A percentile compares a stretch with the other conserved stretches of the same genome.
phyloP scores from a whole-genome alignment of 2,888 invertebrate species.

The Lithophane socia region DNA sequence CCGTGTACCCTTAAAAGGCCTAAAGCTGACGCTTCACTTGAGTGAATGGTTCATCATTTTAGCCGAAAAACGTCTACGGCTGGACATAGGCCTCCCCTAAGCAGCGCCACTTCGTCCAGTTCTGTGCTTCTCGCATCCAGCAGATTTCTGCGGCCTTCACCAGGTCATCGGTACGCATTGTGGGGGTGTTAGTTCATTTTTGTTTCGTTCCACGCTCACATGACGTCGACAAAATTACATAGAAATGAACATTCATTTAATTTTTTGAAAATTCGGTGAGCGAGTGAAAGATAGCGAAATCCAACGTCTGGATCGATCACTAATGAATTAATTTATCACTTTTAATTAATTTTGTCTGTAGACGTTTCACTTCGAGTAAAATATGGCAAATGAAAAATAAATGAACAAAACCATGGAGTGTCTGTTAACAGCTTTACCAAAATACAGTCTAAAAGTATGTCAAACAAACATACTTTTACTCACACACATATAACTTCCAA shows the following conservation, averaged over 20 bases:
- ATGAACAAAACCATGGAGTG: background rate
- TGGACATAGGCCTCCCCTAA: too few relatives aligned
- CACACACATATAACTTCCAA: slow-evolving; percentile 23
- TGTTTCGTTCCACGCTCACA: background rate
- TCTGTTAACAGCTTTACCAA: background rate
- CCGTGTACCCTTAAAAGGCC: background rate
- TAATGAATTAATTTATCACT: background rate
- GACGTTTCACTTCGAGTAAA: background rate
- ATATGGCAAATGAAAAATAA: background rate
- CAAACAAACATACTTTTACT: slow-evolving; percentile 25
- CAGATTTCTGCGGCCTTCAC: too few relatives aligned
- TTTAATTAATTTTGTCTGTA: background rate
- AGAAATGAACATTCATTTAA: background rate
- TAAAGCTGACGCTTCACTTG: background rate
- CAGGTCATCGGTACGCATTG: too few relatives aligned
- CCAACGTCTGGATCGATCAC: background rate
- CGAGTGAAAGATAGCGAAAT: background rate
- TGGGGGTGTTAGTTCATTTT: too few relatives aligned
- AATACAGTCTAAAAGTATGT: background rate
- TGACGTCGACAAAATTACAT: background rate
- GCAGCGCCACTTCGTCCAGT: too few relatives aligned
- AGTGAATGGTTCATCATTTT: background rate
- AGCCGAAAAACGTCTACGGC: too few relatives aligned
- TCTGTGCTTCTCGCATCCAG: too few relatives aligned
- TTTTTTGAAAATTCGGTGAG: background rate